Conservation (phyloP, 1,140 invertebrate species). For the Drosophila lacertosa region DNA sequence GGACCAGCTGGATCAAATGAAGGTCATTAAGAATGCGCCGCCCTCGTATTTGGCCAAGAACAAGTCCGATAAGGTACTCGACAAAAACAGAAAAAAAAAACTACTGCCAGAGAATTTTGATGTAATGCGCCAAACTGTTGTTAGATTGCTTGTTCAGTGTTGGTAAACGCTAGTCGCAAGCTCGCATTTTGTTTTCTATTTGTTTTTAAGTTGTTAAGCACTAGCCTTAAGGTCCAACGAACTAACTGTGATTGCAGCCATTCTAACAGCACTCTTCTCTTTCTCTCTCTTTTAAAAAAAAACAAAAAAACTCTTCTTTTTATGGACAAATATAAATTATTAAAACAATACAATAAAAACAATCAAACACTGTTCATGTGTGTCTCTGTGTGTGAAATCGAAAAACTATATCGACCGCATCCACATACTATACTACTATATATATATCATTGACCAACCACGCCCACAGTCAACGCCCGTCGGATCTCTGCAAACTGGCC, state of each 20-base stretch:
- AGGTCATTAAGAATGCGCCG: constrained; percentile 90
- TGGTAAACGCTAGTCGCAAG: constrained; percentile 61
- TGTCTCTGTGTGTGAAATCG: constrained; percentile 64
- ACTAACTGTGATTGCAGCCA: constrained; percentile 60
- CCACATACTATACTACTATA: too few relatives aligned
- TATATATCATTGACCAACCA: constrained; percentile 54
- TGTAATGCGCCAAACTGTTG: not conserved
- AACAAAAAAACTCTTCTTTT: constrained; percentile 66
- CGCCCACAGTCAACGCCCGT: constrained; percentile 92
- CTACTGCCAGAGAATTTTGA: constrained; percentile 28
- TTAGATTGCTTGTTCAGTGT: constrained; percentile 58
- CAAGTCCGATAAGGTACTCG: constrained; percentile 94
- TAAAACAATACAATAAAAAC: constrained; percentile 17
- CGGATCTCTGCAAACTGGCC: constrained; percentile 94
- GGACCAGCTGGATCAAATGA: constrained; percentile 90
- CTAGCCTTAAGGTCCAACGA: constrained; percentile 18
- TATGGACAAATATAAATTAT: constrained; percentile 43
- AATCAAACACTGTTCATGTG: constrained; percentile 59
- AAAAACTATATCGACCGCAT: constrained; percentile 61
- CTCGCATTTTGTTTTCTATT: too few relatives aligned
- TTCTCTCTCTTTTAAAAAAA: constrained; percentile 57
- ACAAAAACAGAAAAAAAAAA: constrained; percentile 10
- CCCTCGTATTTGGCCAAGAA: constrained; percentile 93
- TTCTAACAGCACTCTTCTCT: constrained; percentile 67
- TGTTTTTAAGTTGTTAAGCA: constrained; percentile 33